A percentile compares a stretch with the other conserved stretches of the same genome.
phyloP scores from a whole-genome alignment of 2,888 invertebrate species.

The Sphaerophoria rueppellii region DNA sequence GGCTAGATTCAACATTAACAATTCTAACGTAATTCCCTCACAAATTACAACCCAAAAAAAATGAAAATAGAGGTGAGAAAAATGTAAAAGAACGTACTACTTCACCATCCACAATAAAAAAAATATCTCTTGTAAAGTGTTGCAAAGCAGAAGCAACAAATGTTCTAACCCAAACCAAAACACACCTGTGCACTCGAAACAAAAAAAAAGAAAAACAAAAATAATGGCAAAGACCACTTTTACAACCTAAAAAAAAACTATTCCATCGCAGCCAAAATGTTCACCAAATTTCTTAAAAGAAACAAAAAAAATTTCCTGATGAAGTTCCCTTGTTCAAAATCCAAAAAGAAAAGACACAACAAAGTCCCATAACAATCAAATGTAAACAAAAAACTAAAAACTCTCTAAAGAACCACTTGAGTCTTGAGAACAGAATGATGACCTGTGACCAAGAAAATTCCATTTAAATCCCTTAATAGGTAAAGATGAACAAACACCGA shows the following conservation, averaged over 20 bases:
- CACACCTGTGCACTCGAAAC: conserved; percentile 61
- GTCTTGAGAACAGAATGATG: conserved; percentile 68
- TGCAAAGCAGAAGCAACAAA: conserved; percentile 17
- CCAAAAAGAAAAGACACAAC: conserved; percentile 20
- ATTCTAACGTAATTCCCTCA: conserved; percentile 45
- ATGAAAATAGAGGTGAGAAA: background rate
- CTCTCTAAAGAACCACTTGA: conserved; percentile 66
- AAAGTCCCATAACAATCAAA: conserved; percentile 49
- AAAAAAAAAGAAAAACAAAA: conserved; percentile 42
- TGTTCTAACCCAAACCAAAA: conserved; percentile 16
- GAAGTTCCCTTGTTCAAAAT: conserved; percentile 67
- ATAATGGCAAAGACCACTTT: conserved; percentile 70
- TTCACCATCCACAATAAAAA: conserved; percentile 30
- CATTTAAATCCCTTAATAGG: conserved; percentile 32
- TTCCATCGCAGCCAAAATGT: conserved; percentile 60
- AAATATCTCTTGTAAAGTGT: conserved; percentile 57
- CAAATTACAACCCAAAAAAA: conserved; percentile 24
- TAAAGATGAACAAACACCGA: conserved; percentile 70
- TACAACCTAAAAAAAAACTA: conserved; percentile 3
- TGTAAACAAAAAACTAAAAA: conserved; percentile 61
- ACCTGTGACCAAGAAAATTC: conserved; percentile 71
- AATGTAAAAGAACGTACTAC: too few species aligned
- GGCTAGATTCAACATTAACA: too few species aligned
- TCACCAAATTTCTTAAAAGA: conserved; percentile 48
- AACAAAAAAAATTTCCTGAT: conserved; percentile 53